Evolutionary conservation across 2,888 invertebrate genomes (phyloP), one percentile per base, ranked within the genome.

Genomic region (Agonum fuliginosum): DNA sequence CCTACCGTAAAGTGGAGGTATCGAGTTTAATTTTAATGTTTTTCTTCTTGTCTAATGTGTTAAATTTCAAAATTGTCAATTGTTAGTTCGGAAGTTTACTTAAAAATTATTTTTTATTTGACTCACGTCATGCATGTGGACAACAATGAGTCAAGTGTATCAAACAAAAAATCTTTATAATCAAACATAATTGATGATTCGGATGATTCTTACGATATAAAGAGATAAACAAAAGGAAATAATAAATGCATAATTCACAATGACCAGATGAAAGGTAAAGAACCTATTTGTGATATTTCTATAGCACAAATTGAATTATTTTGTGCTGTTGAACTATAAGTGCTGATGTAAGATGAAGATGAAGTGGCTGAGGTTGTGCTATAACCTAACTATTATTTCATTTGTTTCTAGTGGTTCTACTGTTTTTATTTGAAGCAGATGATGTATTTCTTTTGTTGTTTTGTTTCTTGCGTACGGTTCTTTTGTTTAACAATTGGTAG

Each of bases 181-280:
- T 48, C 48, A 48, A 48, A 48, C 19, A 48, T 48, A 48, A 48
- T 48, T 48, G 48, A 48, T 48, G 48, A 48, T 20, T 48, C 19
- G 19, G 48, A 48, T 48, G 48, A 48, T 20, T 48, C 19, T 48
- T 48, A 10, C 5, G 17, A 14, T 46, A 46, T 3, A 8, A n/a
- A 48, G 48, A 48, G 48, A 54, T 54, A 24, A 54, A 54, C 54
- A 54, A 54, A 54, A 54, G 54, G 24, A 24, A 12, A 2, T 24
- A 22, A 24, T 12, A 54, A 54, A 54, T 51, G 20, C 20, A 48
- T 17, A 20, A 51, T 22, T 3, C 22, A 54, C 12, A 54, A 54
- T 54, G 24, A 54, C 54, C 54, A 48, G 19, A n/a, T 48, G 48
- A 48, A 48, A 54, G 54, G 54, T 54, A 24, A 54, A 54, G 54